These are phyloP conservation scores for Cremastobaeus sp. DNA, from an alignment of 2,888 invertebrate genomes.

Conservation along the genomic window DNA sequence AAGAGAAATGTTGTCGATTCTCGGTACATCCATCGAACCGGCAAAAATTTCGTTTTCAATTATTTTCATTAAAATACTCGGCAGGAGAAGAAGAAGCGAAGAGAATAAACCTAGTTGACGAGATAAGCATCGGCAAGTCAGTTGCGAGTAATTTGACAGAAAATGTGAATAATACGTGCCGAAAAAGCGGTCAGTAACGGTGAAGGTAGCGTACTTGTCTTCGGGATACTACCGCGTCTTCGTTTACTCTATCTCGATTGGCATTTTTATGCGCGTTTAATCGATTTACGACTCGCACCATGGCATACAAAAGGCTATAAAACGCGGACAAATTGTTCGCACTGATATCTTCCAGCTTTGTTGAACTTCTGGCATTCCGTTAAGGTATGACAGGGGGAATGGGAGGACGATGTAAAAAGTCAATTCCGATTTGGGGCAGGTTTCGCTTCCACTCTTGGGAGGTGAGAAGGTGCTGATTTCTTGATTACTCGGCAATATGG, in stretches of 20 bases:
- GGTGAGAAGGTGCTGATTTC: slow-evolving; percentile 5
- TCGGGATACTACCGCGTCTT: slow-evolving; percentile 30
- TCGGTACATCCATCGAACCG: too few relatives aligned
- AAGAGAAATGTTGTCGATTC: too few relatives aligned
- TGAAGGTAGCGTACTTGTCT: slow-evolving; percentile 44
- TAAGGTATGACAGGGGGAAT: slow-evolving; percentile 26
- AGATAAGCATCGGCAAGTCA: slow-evolving; percentile 18
- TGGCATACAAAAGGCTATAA: slow-evolving; percentile 49
- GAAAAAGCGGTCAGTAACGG: slow-evolving; percentile 57
- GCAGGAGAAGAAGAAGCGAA: too few relatives aligned
- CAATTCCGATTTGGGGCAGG: slow-evolving; percentile 13
- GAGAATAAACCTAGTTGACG: too few relatives aligned
- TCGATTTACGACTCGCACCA: slow-evolving; percentile 52
- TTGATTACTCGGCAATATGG: slow-evolving; percentile 1
- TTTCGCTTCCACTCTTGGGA: neutral
- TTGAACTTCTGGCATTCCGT: slow-evolving; percentile 46
- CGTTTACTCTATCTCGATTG: slow-evolving; percentile 30
- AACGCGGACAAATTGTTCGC: slow-evolving; percentile 50
- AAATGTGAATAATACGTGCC: slow-evolving; percentile 53
- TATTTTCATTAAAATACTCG: too few relatives aligned
- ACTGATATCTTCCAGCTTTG: slow-evolving; percentile 45
- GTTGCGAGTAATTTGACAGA: slow-evolving; percentile 45
- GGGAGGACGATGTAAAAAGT: slow-evolving; percentile 21
- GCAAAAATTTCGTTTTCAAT: too few relatives aligned
- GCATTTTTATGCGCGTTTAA: slow-evolving; percentile 46